Conservation (phyloP, 2,888 invertebrate genomes). For the Amblyjoppa fuscipennis region DNA sequence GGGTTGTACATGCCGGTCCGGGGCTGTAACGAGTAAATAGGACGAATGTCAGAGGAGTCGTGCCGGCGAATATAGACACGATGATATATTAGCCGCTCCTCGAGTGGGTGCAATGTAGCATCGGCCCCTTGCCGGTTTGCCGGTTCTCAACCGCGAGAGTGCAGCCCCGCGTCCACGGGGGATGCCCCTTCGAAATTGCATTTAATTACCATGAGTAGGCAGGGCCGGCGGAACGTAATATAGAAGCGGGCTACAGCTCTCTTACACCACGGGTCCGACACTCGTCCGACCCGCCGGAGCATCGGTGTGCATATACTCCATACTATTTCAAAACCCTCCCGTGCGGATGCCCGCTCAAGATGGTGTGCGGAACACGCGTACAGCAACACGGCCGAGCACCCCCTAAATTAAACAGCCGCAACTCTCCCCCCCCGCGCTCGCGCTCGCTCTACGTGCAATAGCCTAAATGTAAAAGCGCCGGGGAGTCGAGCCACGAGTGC, state of each 20-base stretch:
- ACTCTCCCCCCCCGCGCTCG: constrained; percentile 33
- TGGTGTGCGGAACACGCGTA: constrained; percentile 12
- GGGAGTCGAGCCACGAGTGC: background rate
- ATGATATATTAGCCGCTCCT: constrained; percentile 17
- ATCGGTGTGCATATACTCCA: constrained; percentile 9
- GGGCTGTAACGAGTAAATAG: background rate
- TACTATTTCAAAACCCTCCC: background rate
- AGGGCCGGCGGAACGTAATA: constrained; percentile 66
- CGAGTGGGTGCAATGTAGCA: constrained; percentile 5
- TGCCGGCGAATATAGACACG: background rate
- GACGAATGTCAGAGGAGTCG: no score
- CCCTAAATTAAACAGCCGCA: constrained; percentile 66
- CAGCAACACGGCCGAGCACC: constrained; percentile 44
- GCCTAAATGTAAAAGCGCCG: constrained; percentile 16
- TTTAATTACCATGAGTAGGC: constrained; percentile 84
- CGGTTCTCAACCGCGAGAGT: constrained; percentile 48
- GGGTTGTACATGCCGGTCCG: no score
- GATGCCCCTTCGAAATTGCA: constrained; percentile 80
- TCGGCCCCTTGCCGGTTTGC: constrained; percentile 25
- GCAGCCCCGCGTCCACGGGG: constrained; percentile 77
- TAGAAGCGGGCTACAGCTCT: constrained; percentile 7
- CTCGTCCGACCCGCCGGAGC: background rate
- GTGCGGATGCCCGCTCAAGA: constrained; percentile 24
- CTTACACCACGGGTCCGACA: background rate
- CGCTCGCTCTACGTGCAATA: constrained; percentile 1